Evolutionary conservation across 2,113 vertebrate species (phyloP), one percentile per base, ranked within the genome.

Genomic region (Coptodon bakossiorum): DNA sequence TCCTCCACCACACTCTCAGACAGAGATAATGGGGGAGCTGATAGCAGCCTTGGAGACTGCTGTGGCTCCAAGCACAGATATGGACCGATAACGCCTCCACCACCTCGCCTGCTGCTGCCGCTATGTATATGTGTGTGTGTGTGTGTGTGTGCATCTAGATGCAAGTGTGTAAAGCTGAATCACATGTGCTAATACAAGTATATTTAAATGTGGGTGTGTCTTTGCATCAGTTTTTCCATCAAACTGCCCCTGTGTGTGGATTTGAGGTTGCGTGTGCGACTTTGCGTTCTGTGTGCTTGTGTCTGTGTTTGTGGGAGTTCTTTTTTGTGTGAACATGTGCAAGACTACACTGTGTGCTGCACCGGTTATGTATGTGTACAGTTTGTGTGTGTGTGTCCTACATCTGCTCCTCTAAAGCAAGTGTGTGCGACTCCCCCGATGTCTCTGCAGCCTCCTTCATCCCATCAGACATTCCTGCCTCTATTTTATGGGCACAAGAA

Each of bases 1-100:
- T 96, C 96, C 95, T 97, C 97, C 96, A 96, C 96, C 96, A 90
- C 93, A 86, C 94, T 94, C 94, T 95, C 94, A 93, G 89, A 94
- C 93, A 89, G 97, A 98, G 97, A 98, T 98, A 98, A 98, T 98
- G 97, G 97, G 97, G 95, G 97, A 97, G 97, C 97, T 98, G 98
- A 98, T 99, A 98, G 97, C 97, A 97, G 97, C 97, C 97, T 97
- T 96, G 97, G 97, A 98, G 98, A 98, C 97, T 96, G 96, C 93
- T 95, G 97, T 95, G 97, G 97, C 97, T 97, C 97, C 95, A 85
- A 96, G 97, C 97, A 96, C 97, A 98, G 97, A 98, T 97, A 96
- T 96, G 97, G 97, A 96, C 97, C 96, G 98, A 98, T 99, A 98
- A 97, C 95, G 96, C 96, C 97, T 96, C 96, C 95, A 95, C 97